These are phyloP conservation scores for Callithrix jacchus DNA, from an alignment of 2,113 vertebrate genomes.

Conservation along the genomic window DNA sequence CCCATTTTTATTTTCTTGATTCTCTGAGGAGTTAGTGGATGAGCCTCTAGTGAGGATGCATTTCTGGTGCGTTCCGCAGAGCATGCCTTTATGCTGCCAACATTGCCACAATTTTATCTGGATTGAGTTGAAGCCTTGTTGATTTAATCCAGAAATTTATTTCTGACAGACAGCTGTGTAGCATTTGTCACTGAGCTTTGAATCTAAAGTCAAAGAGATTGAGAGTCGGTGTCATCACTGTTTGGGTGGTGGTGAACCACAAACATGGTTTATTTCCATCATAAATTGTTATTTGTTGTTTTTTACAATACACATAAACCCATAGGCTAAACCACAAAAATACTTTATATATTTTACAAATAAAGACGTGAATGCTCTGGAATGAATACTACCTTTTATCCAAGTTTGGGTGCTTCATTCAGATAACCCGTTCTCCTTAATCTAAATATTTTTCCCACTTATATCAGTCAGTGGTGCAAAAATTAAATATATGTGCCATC, in stretches of 20 bases:
- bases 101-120: constrained; percentile 34
- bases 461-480: constrained; percentile 49
- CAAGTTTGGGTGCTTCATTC: constrained; percentile 22
- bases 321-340: constrained; percentile 16
- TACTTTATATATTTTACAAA: constrained; percentile 52
- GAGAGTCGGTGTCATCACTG: constrained; percentile 50
- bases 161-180: constrained; percentile 62
- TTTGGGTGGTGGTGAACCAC: constrained; percentile 60
- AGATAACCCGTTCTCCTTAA: constrained; percentile 38
- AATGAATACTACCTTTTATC: constrained; percentile 33
- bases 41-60: neutral
- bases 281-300: constrained; percentile 70
- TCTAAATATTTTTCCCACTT: constrained; percentile 38
- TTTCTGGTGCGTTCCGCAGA: neutral
- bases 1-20: neutral
- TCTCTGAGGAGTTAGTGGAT: neutral
- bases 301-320: constrained; percentile 54
- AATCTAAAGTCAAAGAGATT: constrained; percentile 69
- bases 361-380: neutral
- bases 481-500: constrained; percentile 60
- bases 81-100: constrained; percentile 16
- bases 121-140: constrained; percentile 17
- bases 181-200: constrained; percentile 67
- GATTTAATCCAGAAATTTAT: constrained; percentile 74
- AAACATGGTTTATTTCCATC: constrained; percentile 58